Evolutionary conservation across 2,888 invertebrate genomes (phyloP).

Genomic region (Coelogynopora nodosa): DNA sequence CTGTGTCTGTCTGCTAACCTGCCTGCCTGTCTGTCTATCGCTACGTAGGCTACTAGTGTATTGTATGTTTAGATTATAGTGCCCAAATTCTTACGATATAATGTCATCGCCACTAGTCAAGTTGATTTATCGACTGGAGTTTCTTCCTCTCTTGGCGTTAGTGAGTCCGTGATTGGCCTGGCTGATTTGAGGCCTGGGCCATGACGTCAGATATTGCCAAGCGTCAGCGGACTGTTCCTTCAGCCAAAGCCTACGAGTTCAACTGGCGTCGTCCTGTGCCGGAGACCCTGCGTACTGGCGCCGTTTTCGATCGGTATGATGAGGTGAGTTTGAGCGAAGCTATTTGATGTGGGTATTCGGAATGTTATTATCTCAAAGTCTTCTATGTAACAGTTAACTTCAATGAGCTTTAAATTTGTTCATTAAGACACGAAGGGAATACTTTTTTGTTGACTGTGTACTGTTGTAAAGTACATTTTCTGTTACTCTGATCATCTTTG

Average conservation of each 20-base stretch:
- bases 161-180: conserved; percentile 1
- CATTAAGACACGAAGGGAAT: no score
- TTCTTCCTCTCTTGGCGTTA: neutral
- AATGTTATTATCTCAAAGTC: no score
- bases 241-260: conserved; percentile 94
- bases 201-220: conserved; percentile 48
- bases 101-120: neutral
- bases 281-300: conserved; percentile 76
- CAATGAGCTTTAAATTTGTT: no score
- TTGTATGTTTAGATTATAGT: neutral
- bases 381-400: no score
- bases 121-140: neutral
- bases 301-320: conserved; percentile 91
- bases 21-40: neutral
- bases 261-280: conserved; percentile 95
- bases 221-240: conserved; percentile 66
- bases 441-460: no score
- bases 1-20: no score
- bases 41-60: no score
- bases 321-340: no score
- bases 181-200: neutral
- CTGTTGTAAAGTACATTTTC: no score
- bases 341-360: no score
- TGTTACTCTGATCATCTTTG: no score
- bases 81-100: neutral